A percentile compares a stretch with the other conserved stretches of the same genome.
phyloP scores from a whole-genome alignment of 2,113 vertebrate species.

The Melospiza georgiana region DNA sequence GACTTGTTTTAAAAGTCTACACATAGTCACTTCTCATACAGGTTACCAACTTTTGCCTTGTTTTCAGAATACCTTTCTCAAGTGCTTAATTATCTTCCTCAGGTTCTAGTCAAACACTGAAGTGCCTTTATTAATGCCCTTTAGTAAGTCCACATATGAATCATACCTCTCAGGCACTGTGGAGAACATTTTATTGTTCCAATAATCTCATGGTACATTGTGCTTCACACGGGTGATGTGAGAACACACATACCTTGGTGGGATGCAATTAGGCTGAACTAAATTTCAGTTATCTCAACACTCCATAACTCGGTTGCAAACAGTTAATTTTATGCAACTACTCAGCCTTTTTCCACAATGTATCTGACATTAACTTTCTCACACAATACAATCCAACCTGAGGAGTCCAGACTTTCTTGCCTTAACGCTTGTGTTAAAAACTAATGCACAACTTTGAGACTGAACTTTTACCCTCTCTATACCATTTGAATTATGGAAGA shows the following conservation, averaged over 20 bases:
- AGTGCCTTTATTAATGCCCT: background rate
- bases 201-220: background rate
- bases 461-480: background rate
- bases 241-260: background rate
- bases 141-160: fast-evolving
- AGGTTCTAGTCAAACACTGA: background rate
- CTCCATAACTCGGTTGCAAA: fast-evolving
- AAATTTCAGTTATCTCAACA: background rate
- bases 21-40: background rate
- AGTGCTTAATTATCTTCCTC: background rate
- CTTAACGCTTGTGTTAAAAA: background rate
- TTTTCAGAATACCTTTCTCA: background rate
- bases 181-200: background rate
- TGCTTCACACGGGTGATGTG: background rate
- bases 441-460: background rate
- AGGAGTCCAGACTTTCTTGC: background rate
- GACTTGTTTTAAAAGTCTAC: background rate
- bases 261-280: background rate
- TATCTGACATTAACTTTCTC: background rate
- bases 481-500: background rate
- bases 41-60: background rate
- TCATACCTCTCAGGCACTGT: background rate
- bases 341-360: background rate
- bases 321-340: background rate
- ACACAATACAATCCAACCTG: fast-evolving